Evolutionary conservation across 1,140 invertebrate species (phyloP).

Genomic region (Drosophila mayri): DNA sequence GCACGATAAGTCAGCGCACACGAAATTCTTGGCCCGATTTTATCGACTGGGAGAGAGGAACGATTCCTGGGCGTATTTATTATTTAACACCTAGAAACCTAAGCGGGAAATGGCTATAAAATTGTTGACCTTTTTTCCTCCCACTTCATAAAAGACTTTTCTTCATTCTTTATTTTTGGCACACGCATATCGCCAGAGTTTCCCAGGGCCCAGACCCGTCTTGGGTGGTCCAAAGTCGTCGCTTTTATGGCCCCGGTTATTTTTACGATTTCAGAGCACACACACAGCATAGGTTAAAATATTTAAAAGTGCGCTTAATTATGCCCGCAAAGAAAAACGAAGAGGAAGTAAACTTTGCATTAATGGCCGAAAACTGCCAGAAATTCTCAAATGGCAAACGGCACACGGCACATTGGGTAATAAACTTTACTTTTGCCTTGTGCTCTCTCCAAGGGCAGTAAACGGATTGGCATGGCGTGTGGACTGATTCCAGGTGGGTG

Average conservation of each 20-base stretch:
- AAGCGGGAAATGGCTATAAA: slow-evolving; percentile 75
- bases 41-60: slow-evolving; percentile 56
- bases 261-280: slow-evolving; percentile 64
- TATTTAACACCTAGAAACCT: slow-evolving; percentile 77
- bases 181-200: slow-evolving; percentile 39
- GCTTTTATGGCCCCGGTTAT: slow-evolving; percentile 57
- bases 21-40: slow-evolving; percentile 60
- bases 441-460: slow-evolving; percentile 12
- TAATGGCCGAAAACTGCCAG: slow-evolving; percentile 36
- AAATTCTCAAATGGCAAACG: slow-evolving; percentile 57
- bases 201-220: slow-evolving; percentile 4
- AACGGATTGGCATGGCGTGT: slow-evolving; percentile 16
- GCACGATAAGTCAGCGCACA: slow-evolving; percentile 56
- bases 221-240: slow-evolving; percentile 32
- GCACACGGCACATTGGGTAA: slow-evolving; percentile 38
- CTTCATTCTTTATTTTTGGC: slow-evolving; percentile 36
- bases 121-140: slow-evolving; percentile 69
- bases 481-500: slow-evolving; percentile 19
- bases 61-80: slow-evolving; percentile 71
- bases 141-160: slow-evolving; percentile 1
- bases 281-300: slow-evolving; percentile 71
- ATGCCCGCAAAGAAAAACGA: slow-evolving; percentile 52
- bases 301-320: slow-evolving; percentile 81
- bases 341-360: slow-evolving; percentile 44
- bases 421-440: slow-evolving; percentile 48